Base-by-base conservation (phyloP, 2,797 vertebrate species). In the Adelosebastes latens region DNA sequence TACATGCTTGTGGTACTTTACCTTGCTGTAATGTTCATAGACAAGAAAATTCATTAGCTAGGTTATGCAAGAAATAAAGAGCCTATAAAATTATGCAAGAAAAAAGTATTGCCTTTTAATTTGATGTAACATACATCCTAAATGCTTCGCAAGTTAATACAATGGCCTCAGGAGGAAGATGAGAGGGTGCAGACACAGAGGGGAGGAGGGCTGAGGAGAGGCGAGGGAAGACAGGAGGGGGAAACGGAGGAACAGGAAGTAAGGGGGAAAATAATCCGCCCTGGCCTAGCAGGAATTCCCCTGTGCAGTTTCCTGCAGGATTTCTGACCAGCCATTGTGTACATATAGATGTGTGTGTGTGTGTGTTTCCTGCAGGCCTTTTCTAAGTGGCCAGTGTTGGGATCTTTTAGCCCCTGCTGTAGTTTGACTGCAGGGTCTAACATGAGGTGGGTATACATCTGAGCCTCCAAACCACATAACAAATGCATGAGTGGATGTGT, bases 361-460 rank as follows among this genome's bases (percentile, higher is more conserved):
- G 70, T 81, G 70, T 55, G 69, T 87, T 90, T 92, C 89, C 91
- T 92, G 85, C 77, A 46, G 90, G 92, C 84, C 53, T 78, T 87
- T 89, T 84, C 77, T 79, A 83, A 80, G 88, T 31, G 55, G 78
- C 78, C 77, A 61, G 81, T 72, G 81, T 84, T 82, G 88, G 89
- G 91, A 87, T 93, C 89, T 93, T 93, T 95, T 86, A 92, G 90
- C 78, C 83, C 84, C 88, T 86, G 84, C 78, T 94, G 92, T 85
- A 93, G 93, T 92, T 91, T 94, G 88, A 94, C 94, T 95, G 91
- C 91, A 89, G 93, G 95, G 93, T 93, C 92, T 90, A 91, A 90
- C 85, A 92, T 88, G 89, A 94, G 90, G 90, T 94, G 89, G 91
- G 89, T 85, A 92, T 92, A 92, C 89, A 94, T 94, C 90, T 94